Evolutionary conservation across 2,113 vertebrate species (phyloP).

Genomic region (Xiphophorus hellerii): DNA sequence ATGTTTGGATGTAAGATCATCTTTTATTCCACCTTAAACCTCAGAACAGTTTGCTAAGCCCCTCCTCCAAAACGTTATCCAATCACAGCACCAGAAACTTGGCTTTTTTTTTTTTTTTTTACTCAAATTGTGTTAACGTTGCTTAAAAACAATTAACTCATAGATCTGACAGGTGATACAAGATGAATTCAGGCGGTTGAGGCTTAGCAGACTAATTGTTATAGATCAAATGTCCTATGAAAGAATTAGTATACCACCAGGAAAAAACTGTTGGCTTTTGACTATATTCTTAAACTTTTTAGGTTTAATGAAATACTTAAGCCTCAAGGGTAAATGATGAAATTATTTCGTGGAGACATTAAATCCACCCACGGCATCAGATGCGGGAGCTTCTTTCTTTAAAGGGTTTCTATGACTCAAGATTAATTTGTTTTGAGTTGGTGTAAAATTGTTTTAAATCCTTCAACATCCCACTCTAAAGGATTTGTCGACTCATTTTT

Average conservation of each 20-base stretch:
- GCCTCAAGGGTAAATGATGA: background rate
- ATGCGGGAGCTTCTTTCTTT: background rate
- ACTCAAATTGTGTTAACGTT: background rate
- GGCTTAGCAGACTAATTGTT: background rate
- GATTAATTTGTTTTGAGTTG: too few relatives aligned
- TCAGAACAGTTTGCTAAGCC: conserved; percentile 9
- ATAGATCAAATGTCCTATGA: background rate
- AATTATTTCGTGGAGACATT: background rate
- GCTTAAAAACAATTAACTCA: too few relatives aligned
- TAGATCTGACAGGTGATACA: background rate
- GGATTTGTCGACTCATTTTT: too few relatives aligned
- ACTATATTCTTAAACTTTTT: background rate
- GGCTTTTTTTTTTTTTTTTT: background rate
- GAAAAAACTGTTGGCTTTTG: background rate
- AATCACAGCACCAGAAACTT: conserved; percentile 4
- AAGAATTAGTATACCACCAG: background rate
- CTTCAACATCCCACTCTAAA: too few relatives aligned
- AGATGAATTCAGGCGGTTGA: background rate
- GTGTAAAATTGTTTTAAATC: too few relatives aligned
- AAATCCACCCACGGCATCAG: background rate
- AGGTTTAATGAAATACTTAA: background rate
- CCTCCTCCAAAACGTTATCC: background rate
- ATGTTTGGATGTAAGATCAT: conserved; percentile 13
- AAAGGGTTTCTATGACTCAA: too few relatives aligned
- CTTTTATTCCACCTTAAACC: conserved; percentile 8